A percentile compares a stretch with the other conserved stretches of the same genome.
phyloP scores from a whole-genome alignment of 2,797 vertebrate species.

The Cyprinodon diabolis region DNA sequence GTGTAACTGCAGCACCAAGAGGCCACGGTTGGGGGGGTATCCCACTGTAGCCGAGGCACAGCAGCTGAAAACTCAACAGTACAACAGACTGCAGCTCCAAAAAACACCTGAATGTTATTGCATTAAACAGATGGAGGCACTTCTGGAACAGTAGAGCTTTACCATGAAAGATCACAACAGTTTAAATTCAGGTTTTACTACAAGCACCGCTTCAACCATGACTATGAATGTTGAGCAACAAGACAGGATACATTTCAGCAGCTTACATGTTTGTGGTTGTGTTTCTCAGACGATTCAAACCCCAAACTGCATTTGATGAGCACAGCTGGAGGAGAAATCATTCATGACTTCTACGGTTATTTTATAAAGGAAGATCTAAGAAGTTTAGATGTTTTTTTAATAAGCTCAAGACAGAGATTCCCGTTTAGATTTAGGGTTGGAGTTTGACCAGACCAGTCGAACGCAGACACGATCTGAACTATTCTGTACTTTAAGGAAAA shows the following conservation, averaged over 20 bases:
- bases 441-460: no score
- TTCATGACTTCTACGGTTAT: no score
- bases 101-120: slow-evolving; percentile 4
- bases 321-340: no score
- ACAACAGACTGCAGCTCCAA: not conserved
- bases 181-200: not conserved
- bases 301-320: no score
- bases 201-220: not conserved
- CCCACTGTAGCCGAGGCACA: slow-evolving; percentile 28
- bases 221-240: not conserved
- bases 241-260: not conserved
- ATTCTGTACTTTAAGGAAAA: no score
- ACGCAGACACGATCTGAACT: no score
- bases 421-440: no score
- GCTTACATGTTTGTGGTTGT: not conserved
- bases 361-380: no score
- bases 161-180: not conserved
- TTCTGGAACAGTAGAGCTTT: not conserved
- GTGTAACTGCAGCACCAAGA: slow-evolving; percentile 32
- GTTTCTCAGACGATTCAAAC: no score
- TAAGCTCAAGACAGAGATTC: no score
- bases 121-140: not conserved
- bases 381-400: no score
- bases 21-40: slow-evolving; percentile 21
- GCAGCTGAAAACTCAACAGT: slow-evolving; percentile 1